These are phyloP conservation scores for Actenoides lindsayi DNA, from an alignment of 2,113 vertebrate genomes.

Conservation along the genomic window DNA sequence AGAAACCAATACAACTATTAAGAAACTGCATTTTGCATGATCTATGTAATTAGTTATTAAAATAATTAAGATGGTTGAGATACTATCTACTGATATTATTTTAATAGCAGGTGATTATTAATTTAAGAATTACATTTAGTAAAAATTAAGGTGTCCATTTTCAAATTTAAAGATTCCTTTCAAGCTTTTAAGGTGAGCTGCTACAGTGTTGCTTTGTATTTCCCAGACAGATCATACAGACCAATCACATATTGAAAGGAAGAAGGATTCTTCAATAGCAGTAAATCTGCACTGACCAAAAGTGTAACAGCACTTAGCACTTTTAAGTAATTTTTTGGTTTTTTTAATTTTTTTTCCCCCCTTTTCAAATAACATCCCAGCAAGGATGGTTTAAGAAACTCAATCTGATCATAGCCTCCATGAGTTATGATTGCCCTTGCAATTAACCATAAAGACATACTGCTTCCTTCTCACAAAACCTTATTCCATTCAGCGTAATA, in stretches of 20 bases:
- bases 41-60: not conserved
- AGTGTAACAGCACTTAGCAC: not conserved
- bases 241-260: not conserved
- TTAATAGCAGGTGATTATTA: not conserved
- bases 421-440: not conserved
- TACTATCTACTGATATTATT: not conserved
- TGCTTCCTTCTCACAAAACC: constrained; percentile 21
- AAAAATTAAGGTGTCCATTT: not conserved
- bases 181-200: constrained; percentile 10
- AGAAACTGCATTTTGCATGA: not conserved
- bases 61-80: not conserved
- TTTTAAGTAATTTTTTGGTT: not conserved
- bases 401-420: not conserved
- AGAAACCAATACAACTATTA: not conserved
- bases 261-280: not conserved
- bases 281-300: not conserved
- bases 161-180: not conserved
- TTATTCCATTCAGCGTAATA: constrained; percentile 15
- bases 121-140: not conserved
- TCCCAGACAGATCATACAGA: not conserved
- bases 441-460: constrained; percentile 40
- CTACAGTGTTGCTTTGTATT: not conserved
- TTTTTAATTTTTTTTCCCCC: not conserved
- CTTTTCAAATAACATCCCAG: not conserved
- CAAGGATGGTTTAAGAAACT: not conserved